Base-by-base conservation (phyloP, 2,113 vertebrate species). In the Anser brachyrhynchus region DNA sequence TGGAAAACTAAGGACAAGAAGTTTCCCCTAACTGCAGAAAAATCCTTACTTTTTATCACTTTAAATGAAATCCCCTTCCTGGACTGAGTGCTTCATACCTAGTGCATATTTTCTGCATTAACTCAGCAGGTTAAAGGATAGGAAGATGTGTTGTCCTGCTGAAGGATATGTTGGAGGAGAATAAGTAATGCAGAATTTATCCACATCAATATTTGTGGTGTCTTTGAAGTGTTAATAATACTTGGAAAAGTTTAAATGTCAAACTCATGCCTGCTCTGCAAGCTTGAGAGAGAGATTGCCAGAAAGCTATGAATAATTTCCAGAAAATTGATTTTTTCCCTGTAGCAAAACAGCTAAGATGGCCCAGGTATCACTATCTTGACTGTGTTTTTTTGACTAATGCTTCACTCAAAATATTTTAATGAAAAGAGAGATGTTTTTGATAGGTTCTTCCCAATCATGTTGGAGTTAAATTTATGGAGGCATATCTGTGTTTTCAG, bases 211-310 rank as follows among this genome's bases (percentile, higher is more conserved):
- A 91, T 93, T 87, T 90, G 78, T 84, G 41, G 18, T 83, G 58
- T 69, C 66, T 96, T 95, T 92, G 81, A 81, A 91, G 49, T 77
- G 43, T 41, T 94, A 77, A 80, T 92, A 87, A 65, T 73, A 65
- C 84, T 81, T 96, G 57, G 72, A 51, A 51, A 84, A 94, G 23
- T 96, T 92, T 88, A 2, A 84, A 49, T 81, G 25, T 71, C 23
- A 54, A 14, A 52, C 67, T 93, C 70, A 65, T 13, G 13, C 33
- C 29, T 71, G 19, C 23, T 81, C 69, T 59, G 20, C 39, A 51
- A 77, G 69, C 46, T 87, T 81, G 46, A 35, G 39, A 39, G 67
- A 69, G 54, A 95, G 55, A 59, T 13, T 85, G 51, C 39, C 71
- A 55, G 39, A 79, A 87, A 81, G 26, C 64, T 74, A n/a, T 67